These are phyloP conservation scores for Paelopatides confundens DNA, from an alignment of 53 echinoderm and acorn worm genomes.

Conservation along the genomic window DNA sequence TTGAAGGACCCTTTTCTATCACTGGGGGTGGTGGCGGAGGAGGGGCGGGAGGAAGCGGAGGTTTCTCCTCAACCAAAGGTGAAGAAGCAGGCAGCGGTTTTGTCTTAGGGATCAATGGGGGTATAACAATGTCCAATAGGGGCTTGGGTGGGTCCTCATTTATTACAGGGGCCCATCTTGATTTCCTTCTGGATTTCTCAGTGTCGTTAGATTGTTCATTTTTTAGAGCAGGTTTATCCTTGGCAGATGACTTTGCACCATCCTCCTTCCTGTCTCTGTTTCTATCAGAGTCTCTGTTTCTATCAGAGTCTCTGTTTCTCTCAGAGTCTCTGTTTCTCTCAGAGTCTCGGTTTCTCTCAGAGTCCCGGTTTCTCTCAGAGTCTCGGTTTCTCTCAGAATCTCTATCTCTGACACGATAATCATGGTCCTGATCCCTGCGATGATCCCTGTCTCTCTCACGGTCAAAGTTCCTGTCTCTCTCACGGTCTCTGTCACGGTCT, in stretches of 20 bases:
- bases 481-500: slow-evolving; percentile 66
- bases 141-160: slow-evolving; percentile 16
- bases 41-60: background rate
- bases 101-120: slow-evolving; percentile 31
- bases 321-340: slow-evolving; percentile 71
- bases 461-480: slow-evolving; percentile 68
- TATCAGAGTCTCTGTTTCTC: slow-evolving; percentile 65
- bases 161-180: slow-evolving; percentile 25
- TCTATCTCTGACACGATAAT: slow-evolving; percentile 66
- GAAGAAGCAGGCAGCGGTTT: slow-evolving; percentile 1
- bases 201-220: slow-evolving; percentile 22
- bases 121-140: slow-evolving; percentile 32
- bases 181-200: slow-evolving; percentile 10
- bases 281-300: slow-evolving; percentile 66
- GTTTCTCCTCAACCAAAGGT: slow-evolving; percentile 2
- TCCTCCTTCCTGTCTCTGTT: slow-evolving; percentile 61
- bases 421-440: slow-evolving; percentile 63
- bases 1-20: background rate
- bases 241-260: background rate
- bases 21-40: slow-evolving; percentile 4
- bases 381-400: slow-evolving; percentile 69
- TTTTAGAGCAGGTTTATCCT: background rate
- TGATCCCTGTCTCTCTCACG: slow-evolving; percentile 77
- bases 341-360: slow-evolving; percentile 66
- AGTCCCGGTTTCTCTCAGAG: slow-evolving; percentile 61